phyloP scores from a whole-genome alignment of 2,797 vertebrate genomes.

The Intellagama lesueurii region DNA sequence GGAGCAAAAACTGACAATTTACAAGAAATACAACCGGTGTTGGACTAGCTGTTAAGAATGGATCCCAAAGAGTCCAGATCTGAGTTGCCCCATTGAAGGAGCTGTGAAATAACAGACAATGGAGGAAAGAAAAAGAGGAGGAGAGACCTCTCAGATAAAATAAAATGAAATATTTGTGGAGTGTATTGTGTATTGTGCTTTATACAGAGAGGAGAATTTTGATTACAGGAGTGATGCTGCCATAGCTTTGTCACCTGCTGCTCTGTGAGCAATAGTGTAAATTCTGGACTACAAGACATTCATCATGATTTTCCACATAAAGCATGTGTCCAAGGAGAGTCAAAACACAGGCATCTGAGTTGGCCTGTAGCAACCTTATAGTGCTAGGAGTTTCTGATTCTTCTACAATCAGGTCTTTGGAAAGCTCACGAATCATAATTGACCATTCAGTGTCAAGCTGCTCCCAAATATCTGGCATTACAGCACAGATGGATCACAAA shows the following conservation, averaged over 20 bases:
- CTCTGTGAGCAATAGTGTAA: background rate
- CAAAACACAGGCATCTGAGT: background rate
- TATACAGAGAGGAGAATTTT: background rate
- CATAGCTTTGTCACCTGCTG: background rate
- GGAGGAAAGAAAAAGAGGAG: no score
- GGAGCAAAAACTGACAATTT: background rate
- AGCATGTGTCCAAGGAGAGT: background rate
- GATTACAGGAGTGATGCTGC: background rate
- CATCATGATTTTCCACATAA: no score
- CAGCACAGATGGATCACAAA: no score
- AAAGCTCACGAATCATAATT: background rate
- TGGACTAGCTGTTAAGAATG: background rate
- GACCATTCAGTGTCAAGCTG: background rate
- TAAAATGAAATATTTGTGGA: conserved; percentile 33
- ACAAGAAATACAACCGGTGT: background rate
- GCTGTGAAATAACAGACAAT: background rate
- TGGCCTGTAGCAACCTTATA: no score
- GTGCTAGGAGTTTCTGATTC: background rate
- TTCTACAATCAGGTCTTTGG: background rate
- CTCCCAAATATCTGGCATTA: no score
- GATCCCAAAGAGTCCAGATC: background rate
- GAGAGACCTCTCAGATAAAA: conserved; percentile 26
- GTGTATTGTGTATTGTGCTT: background rate
- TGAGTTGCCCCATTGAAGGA: background rate
- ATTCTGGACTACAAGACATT: background rate